phyloP scores from a whole-genome alignment of 2,797 vertebrate species.

The Eurystomus glaucurus region DNA sequence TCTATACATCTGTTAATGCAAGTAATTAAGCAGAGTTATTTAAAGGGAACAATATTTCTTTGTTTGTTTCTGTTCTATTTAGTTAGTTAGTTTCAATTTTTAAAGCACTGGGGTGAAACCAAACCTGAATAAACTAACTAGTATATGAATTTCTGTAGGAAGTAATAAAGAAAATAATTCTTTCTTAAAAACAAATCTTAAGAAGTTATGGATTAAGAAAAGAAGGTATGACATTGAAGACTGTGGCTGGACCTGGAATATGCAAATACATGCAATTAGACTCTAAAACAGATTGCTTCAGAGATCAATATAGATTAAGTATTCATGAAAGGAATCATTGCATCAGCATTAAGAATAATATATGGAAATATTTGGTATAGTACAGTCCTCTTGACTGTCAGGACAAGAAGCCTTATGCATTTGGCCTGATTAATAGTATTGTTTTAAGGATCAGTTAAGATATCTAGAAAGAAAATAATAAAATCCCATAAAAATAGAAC shows the following conservation, averaged over 20 bases:
- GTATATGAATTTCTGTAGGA: not conserved
- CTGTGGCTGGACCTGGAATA: not conserved
- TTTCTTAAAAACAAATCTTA: not conserved
- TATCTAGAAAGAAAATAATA: not conserved
- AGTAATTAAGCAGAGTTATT: not conserved
- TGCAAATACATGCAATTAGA: not conserved
- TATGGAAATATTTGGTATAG: not conserved
- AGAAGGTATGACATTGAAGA: not conserved
- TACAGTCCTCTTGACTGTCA: not conserved
- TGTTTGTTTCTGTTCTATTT: not conserved
- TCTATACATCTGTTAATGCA: not conserved
- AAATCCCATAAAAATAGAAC: not conserved
- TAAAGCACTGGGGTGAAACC: not conserved
- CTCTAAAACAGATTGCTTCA: not conserved
- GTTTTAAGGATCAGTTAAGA: not conserved
- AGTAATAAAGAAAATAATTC: not conserved
- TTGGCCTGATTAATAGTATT: not conserved
- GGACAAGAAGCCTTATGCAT: not conserved
- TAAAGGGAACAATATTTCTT: not conserved
- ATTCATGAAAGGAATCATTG: not conserved
- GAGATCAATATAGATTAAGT: not conserved
- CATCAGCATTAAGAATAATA: not conserved
- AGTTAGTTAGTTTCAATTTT: not conserved
- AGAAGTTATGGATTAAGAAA: not conserved
- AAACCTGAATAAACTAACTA: not conserved